Evolutionary conservation across 1,140 invertebrate genomes (phyloP).

Genomic region (Diorhabda sublineata): DNA sequence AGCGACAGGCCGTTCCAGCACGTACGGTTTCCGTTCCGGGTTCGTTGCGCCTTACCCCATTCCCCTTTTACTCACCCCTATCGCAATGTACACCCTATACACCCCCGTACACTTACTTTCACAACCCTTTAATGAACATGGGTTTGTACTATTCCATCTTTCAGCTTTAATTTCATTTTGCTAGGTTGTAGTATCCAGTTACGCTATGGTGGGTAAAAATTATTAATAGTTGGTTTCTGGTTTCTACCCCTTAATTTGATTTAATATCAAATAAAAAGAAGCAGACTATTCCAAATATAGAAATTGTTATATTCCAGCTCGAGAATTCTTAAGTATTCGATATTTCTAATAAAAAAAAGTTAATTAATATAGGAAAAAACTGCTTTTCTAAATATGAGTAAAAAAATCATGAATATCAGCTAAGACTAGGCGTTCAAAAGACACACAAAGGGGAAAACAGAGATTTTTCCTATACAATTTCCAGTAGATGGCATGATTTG

Average conservation of each 20-base stretch:
- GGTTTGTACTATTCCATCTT: conserved; percentile 33
- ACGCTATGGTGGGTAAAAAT: conserved; percentile 2
- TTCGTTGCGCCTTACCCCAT: conserved; percentile 15
- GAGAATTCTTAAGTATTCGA: too few relatives aligned
- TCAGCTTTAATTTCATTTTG: conserved; percentile 33
- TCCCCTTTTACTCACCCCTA: not conserved
- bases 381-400: too few relatives aligned
- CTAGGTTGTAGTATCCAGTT: conserved; percentile 14
- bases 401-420: too few relatives aligned
- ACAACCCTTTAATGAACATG: conserved; percentile 29
- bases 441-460: too few relatives aligned
- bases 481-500: too few relatives aligned
- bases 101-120: not conserved
- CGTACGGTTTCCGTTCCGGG: conserved; percentile 20
- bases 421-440: too few relatives aligned
- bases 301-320: too few relatives aligned
- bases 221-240: not conserved
- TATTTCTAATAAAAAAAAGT: too few relatives aligned
- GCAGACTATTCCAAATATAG: too few relatives aligned
- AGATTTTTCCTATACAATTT: too few relatives aligned
- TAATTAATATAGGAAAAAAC: too few relatives aligned
- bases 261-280: too few relatives aligned
- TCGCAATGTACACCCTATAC: not conserved
- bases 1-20: conserved; percentile 19
- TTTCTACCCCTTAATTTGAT: not conserved